These are phyloP conservation scores for Andrena dorsata DNA, from an alignment of 2,888 invertebrate genomes.

Conservation along the genomic window DNA sequence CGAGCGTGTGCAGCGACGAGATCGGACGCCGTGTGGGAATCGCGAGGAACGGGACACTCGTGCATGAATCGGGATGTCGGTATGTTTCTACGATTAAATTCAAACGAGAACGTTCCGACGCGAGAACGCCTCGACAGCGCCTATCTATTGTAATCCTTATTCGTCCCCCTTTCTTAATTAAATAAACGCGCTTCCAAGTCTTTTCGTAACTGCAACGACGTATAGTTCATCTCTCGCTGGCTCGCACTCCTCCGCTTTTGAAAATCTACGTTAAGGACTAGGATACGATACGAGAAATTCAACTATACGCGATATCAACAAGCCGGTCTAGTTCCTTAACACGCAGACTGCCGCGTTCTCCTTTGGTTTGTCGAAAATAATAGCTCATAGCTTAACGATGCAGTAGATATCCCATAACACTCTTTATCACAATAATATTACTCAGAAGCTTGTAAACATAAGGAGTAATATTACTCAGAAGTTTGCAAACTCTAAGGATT, in stretches of 20 bases:
- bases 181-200: slow-evolving; percentile 34
- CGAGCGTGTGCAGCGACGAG: not conserved
- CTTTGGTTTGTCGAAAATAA: no score
- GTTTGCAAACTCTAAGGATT: no score
- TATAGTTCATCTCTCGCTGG: not conserved
- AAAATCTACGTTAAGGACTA: slow-evolving; percentile 68
- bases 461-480: no score
- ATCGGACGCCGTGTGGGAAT: not conserved
- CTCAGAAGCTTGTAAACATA: no score
- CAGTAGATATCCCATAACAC: no score
- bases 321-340: slow-evolving; percentile 55
- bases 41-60: not conserved
- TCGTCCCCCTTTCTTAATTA: not conserved
- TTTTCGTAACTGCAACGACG: not conserved
- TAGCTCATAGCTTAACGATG: no score
- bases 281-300: slow-evolving; percentile 63
- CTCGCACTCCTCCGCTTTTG: not conserved
- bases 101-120: slow-evolving; percentile 7
- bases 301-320: slow-evolving; percentile 66
- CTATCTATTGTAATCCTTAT: not conserved
- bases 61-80: not conserved
- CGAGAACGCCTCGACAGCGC: slow-evolving; percentile 3
- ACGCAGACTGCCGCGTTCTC: no score
- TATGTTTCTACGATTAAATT: slow-evolving; percentile 27
- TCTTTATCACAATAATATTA: no score